A percentile compares a stretch with the other conserved stretches of the same genome.
Evolutionary conservation across 2,797 vertebrate genomes (phyloP).

Genomic region (Apodemus agrarius): DNA sequence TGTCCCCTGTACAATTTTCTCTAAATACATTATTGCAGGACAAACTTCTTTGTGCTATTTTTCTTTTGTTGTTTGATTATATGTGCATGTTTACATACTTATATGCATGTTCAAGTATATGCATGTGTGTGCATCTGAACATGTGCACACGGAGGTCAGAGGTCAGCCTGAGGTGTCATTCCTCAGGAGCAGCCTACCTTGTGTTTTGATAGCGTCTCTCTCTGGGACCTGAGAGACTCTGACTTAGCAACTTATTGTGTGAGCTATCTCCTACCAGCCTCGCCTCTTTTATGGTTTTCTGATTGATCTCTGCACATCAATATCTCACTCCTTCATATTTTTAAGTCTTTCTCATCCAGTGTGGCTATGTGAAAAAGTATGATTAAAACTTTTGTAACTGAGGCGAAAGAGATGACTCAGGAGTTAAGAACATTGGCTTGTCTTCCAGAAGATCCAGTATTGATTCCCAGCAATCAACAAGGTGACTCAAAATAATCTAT

Average conservation of each 20-base stretch:
- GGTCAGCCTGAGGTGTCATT: not conserved
- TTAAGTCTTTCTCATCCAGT: not conserved
- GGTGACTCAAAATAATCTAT: not conserved
- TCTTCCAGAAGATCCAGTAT: not conserved
- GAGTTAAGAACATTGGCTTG: not conserved
- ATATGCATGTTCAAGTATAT: not conserved
- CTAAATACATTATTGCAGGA: rapidly evolving
- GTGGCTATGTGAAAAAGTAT: not conserved
- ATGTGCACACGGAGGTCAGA: not conserved
- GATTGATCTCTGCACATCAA: too few relatives aligned
- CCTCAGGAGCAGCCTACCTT: not conserved
- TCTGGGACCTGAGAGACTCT: too few relatives aligned
- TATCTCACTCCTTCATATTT: not conserved
- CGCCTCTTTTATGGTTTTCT: not conserved
- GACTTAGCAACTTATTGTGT: not conserved
- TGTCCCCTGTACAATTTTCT: not conserved
- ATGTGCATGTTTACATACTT: not conserved
- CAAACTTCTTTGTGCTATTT: not conserved
- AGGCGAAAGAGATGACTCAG: not conserved
- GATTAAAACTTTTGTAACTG: not conserved
- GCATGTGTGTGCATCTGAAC: not conserved
- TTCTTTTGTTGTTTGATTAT: not conserved
- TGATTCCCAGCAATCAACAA: not conserved
- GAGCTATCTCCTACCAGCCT: not conserved
- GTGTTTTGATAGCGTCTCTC: not conserved